A percentile compares a stretch with the other conserved stretches of the same genome.
Conservation (phyloP, 2,113 vertebrate genomes). For the Oncorhynchus kisutch region DNA sequence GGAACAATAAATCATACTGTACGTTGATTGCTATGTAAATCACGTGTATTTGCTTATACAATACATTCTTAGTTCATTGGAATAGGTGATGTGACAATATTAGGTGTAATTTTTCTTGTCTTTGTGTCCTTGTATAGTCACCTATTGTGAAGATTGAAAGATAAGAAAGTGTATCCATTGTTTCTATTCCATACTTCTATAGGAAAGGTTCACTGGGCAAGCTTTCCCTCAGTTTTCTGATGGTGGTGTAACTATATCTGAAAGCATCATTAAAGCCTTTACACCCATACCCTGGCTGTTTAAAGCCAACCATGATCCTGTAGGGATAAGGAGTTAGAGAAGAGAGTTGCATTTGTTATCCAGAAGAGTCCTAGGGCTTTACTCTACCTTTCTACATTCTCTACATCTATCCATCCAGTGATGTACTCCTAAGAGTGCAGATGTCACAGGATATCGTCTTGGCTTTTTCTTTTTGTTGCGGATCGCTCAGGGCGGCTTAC, state of each 20-base stretch:
- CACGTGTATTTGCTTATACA: too few relatives aligned
- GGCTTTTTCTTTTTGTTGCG: slow-evolving; percentile 39
- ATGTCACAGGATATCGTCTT: slow-evolving; percentile 51
- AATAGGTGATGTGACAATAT: background rate
- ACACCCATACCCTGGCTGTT: slow-evolving; percentile 44
- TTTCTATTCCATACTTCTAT: background rate
- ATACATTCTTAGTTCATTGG: background rate
- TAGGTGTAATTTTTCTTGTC: background rate
- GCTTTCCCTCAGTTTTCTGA: background rate
- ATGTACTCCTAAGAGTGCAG: slow-evolving; percentile 36
- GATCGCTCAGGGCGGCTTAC: slow-evolving; percentile 59
- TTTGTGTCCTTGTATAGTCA: background rate
- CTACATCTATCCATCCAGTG: slow-evolving; percentile 36
- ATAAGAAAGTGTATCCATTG: background rate
- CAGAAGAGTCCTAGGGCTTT: slow-evolving; percentile 36
- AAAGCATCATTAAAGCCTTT: slow-evolving; percentile 51
- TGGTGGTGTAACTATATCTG: slow-evolving; percentile 23
- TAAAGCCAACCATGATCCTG: slow-evolving; percentile 49
- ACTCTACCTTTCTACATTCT: slow-evolving; percentile 21
- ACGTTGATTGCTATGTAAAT: too few relatives aligned
- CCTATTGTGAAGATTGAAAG: background rate
- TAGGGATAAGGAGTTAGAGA: slow-evolving; percentile 48
- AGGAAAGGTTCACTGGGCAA: background rate
- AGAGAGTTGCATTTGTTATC: slow-evolving; percentile 56
- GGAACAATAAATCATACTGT: too few relatives aligned